These are phyloP conservation scores for Danio choprae DNA, from an alignment of 2,797 vertebrate genomes.

Conservation along the genomic window DNA sequence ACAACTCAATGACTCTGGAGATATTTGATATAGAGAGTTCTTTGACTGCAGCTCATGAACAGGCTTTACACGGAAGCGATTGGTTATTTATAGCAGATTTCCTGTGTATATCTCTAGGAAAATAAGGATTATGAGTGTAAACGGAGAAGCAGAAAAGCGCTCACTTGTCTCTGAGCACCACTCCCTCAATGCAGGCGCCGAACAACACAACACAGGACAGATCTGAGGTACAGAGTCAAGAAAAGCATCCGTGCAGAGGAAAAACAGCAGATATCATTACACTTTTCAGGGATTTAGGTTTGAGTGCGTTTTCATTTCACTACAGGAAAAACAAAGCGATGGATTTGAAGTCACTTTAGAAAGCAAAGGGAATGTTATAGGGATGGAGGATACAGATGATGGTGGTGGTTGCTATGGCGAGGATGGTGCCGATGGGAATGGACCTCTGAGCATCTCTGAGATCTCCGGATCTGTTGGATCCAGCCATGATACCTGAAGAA, in stretches of 20 bases:
- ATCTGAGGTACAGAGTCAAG: constrained; percentile 80
- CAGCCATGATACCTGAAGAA: constrained; percentile 92
- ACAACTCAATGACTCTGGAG: not conserved
- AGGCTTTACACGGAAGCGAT: not conserved
- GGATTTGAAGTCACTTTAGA: not conserved
- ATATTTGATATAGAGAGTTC: not conserved
- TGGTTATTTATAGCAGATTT: not conserved
- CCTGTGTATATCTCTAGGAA: constrained; percentile 11
- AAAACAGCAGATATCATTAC: not conserved
- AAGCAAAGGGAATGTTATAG: not conserved
- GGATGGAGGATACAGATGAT: constrained; percentile 91
- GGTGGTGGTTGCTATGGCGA: constrained; percentile 93
- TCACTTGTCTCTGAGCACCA: constrained; percentile 94
- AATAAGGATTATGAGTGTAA: not conserved
- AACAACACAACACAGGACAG: constrained; percentile 90
- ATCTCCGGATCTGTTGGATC: constrained; percentile 95
- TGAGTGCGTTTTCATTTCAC: not conserved
- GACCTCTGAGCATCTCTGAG: constrained; percentile 93
- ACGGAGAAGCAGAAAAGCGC: constrained; percentile 52
- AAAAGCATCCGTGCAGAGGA: constrained; percentile 52
- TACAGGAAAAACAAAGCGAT: not conserved
- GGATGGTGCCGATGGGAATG: constrained; percentile 93
- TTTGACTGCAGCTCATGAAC: constrained; percentile 4
- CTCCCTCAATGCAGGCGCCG: constrained; percentile 93
- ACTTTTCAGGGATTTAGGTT: not conserved